These are phyloP conservation scores for Nasonia longicornis DNA, from an alignment of 1,140 invertebrate species.

Conservation along the genomic window DNA sequence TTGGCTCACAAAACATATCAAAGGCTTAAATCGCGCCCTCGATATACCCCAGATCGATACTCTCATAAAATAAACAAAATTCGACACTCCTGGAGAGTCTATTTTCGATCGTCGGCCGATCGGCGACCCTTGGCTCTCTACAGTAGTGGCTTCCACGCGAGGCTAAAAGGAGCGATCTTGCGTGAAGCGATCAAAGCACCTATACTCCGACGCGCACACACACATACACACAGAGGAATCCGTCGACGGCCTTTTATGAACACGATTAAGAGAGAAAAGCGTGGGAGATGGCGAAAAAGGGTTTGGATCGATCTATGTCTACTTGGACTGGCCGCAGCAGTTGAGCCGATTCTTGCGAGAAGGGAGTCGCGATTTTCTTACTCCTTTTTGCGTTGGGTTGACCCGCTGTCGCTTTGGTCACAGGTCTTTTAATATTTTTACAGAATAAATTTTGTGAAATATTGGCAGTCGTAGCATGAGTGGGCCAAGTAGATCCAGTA, in stretches of 20 bases:
- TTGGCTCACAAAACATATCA: background rate
- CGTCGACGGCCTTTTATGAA: slow-evolving; percentile 17
- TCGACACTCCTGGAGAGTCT: background rate
- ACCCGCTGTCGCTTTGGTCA: background rate
- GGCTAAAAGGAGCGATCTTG: slow-evolving; percentile 36
- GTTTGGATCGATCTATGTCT: slow-evolving; percentile 45
- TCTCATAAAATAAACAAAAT: background rate
- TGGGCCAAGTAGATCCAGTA: too few species aligned
- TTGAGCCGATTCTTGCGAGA: background rate
- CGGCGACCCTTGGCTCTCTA: background rate
- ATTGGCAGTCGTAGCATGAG: too few species aligned
- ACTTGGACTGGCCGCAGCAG: background rate
- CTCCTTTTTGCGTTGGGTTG: background rate
- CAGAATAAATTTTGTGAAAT: too few species aligned
- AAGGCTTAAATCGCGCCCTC: background rate
- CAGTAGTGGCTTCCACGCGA: background rate
- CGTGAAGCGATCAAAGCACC: slow-evolving; percentile 52
- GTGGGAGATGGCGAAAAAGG: background rate
- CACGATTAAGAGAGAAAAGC: slow-evolving; percentile 29
- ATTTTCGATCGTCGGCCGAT: slow-evolving; percentile 5
- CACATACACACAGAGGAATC: slow-evolving; percentile 33
- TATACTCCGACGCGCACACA: background rate
- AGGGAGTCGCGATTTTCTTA: slow-evolving; percentile 15
- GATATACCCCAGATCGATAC: background rate
- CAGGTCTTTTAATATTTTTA: too few species aligned